Evolutionary conservation across 2,888 invertebrate species (phyloP).

Genomic region (Pterostichus niger): DNA sequence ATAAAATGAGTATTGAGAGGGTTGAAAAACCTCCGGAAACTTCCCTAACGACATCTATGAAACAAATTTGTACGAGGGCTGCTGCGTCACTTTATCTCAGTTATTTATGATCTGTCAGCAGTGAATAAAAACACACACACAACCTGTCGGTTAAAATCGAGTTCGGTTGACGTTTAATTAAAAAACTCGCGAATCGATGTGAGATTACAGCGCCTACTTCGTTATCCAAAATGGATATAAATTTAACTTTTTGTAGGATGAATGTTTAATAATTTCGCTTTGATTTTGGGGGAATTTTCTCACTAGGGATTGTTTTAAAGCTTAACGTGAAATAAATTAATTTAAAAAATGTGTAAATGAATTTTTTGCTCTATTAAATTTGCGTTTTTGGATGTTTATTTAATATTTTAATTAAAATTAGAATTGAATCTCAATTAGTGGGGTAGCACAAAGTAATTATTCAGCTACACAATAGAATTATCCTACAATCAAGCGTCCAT

Average conservation of each 20-base stretch:
- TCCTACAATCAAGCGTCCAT: no score
- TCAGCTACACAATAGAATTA: no score
- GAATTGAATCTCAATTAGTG: no score
- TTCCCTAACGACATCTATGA: not conserved
- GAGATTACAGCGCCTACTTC: slow-evolving; percentile 25
- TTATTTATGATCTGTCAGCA: slow-evolving; percentile 55
- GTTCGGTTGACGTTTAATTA: slow-evolving; percentile 25
- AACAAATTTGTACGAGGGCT: slow-evolving; percentile 4
- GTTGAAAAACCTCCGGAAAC: no score
- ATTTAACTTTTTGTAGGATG: slow-evolving; percentile 10
- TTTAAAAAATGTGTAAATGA: not conserved
- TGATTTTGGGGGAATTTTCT: slow-evolving; percentile 2
- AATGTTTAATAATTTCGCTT: not conserved
- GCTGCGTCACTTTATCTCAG: slow-evolving; percentile 26
- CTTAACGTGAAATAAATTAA: not conserved
- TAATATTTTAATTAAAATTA: no score
- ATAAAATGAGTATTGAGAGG: no score
- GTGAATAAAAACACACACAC: slow-evolving; percentile 47
- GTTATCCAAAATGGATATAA: slow-evolving; percentile 16
- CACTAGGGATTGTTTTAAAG: not conserved
- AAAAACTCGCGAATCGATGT: slow-evolving; percentile 30
- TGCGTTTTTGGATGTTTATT: no score
- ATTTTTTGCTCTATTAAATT: not conserved
- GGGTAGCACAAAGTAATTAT: no score
- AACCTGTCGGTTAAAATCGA: slow-evolving; percentile 53